Evolutionary conservation across 92 coral and sea anemone genomes (phyloP).

Genomic region (Parazoanthus darwini): DNA sequence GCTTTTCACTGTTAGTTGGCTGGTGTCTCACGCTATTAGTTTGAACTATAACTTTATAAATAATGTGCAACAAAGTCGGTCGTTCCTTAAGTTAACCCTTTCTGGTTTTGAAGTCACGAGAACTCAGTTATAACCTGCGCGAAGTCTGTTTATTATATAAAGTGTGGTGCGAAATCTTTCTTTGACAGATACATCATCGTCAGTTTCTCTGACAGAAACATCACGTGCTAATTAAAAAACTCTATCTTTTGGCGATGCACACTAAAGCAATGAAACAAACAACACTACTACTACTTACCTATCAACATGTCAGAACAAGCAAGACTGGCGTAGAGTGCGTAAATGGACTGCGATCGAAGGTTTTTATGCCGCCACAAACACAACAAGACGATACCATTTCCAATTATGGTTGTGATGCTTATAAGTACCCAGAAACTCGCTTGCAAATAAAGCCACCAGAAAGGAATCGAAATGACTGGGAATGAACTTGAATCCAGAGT

Average conservation of each 20-base stretch:
- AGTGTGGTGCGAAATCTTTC: background rate
- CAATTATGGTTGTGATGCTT: constrained; percentile 50
- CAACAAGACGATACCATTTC: constrained; percentile 64
- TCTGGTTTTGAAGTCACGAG: background rate
- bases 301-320: constrained; percentile 70
- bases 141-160: background rate
- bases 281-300: constrained; percentile 51
- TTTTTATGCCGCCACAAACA: constrained; percentile 57
- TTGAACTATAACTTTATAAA: no score
- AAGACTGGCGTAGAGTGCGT: constrained; percentile 73
- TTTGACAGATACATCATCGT: background rate
- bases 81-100: background rate
- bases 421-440: constrained; percentile 60
- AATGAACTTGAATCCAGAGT: background rate
- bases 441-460: constrained; percentile 64
- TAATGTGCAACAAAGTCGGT: background rate
- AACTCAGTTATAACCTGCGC: background rate
- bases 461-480: background rate
- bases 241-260: background rate
- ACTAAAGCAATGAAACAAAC: background rate
- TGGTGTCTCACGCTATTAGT: background rate
- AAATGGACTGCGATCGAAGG: constrained; percentile 56
- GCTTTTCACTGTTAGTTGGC: background rate
- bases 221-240: background rate
- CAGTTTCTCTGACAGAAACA: background rate